Conservation (phyloP, 2,888 invertebrate genomes). For the Nephrocerus scutellatus region DNA sequence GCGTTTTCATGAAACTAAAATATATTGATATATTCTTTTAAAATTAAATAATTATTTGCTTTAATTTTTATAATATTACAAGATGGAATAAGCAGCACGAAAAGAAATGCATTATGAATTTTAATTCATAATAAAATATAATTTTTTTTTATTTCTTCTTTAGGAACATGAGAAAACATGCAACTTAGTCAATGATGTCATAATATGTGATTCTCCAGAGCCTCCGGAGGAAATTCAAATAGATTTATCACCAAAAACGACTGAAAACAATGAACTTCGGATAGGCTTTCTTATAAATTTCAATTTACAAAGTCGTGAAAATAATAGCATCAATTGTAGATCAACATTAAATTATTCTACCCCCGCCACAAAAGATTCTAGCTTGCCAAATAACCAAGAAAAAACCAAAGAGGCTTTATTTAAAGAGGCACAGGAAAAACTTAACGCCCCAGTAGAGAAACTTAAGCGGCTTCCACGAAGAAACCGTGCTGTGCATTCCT, state of each 20-base stretch:
- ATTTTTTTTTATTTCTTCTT: constrained; percentile 16
- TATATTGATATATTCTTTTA: not conserved
- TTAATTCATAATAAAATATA: too few relatives aligned
- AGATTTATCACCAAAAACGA: constrained; percentile 26
- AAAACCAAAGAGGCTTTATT: constrained; percentile 23
- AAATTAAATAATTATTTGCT: not conserved
- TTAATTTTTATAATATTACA: too few relatives aligned
- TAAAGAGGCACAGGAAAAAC: constrained; percentile 10
- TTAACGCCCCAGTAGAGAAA: constrained; percentile 27
- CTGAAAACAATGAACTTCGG: constrained; percentile 36
- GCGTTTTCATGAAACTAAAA: too few relatives aligned
- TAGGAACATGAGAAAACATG: constrained; percentile 51
- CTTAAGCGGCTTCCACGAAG: constrained; percentile 44
- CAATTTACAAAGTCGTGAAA: constrained; percentile 36
- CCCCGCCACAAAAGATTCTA: not conserved
- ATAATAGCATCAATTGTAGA: constrained; percentile 5
- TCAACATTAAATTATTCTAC: constrained; percentile 16
- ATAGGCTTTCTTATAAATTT: constrained; percentile 51
- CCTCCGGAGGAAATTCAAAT: constrained; percentile 28
- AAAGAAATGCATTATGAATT: too few relatives aligned
- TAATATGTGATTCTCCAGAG: constrained; percentile 47
- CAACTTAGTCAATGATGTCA: constrained; percentile 43
- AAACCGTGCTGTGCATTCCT: constrained; percentile 46
- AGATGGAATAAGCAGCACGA: too few relatives aligned
- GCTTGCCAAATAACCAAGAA: constrained; percentile 17